phyloP scores from a whole-genome alignment of 1,140 invertebrate genomes.

The Anthonomus grandis region DNA sequence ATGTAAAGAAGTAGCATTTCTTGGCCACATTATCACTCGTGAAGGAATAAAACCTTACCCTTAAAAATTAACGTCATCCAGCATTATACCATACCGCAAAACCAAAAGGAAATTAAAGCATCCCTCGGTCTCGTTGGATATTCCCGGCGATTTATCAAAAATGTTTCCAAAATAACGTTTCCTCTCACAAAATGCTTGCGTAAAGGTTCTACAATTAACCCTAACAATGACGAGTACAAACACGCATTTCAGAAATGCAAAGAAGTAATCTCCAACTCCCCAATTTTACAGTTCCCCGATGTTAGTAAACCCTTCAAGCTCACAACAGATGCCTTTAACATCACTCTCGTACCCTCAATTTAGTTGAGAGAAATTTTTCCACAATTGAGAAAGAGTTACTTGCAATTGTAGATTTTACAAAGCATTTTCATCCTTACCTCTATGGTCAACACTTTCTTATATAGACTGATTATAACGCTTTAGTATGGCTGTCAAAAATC shows the following conservation, averaged over 20 bases:
- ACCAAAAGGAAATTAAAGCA: constrained; percentile 8
- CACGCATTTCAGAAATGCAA: constrained; percentile 5
- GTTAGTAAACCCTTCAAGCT: neutral
- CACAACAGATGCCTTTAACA: constrained; percentile 2
- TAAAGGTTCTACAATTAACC: neutral
- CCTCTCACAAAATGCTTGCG: neutral
- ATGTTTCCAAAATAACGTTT: too few relatives aligned
- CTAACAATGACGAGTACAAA: neutral
- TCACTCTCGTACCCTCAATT: constrained; percentile 4
- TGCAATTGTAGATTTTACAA: neutral
- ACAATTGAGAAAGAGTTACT: constrained; percentile 1
- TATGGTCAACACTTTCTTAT: constrained; percentile 30
- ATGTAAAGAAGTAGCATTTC: too few relatives aligned
- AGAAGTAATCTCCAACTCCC: neutral
- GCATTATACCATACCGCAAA: constrained; percentile 9
- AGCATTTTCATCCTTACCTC: constrained; percentile 16
- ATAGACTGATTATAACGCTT: constrained; percentile 28
- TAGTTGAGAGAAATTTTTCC: neutral
- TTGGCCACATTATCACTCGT: constrained; percentile 16
- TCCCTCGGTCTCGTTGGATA: constrained; percentile 27
- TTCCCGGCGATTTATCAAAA: constrained; percentile 29
- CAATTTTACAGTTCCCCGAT: neutral
- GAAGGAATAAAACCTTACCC: constrained; percentile 16
- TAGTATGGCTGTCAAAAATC: constrained; percentile 40
- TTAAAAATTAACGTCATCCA: constrained; percentile 7